Evolutionary conservation across 2,888 invertebrate genomes (phyloP).

Genomic region (Ochropacha duplaris): DNA sequence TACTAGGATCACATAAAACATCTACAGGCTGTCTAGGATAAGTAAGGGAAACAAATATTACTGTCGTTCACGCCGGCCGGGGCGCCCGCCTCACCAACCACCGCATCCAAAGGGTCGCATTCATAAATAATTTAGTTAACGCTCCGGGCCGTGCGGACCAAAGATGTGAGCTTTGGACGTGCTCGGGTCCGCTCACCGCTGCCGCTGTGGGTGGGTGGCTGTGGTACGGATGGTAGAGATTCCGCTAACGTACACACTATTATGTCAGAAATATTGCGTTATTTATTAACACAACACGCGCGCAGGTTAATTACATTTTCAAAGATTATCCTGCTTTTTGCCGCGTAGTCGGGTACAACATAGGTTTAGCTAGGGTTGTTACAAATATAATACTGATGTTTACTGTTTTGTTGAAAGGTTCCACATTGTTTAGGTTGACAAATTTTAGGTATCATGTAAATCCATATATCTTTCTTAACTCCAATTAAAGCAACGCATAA

Average conservation of each 20-base stretch:
- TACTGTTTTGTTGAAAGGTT: too few species aligned
- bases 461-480: too few species aligned
- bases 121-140: constrained; percentile 52
- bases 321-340: neutral
- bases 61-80: constrained; percentile 17
- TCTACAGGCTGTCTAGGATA: constrained; percentile 17
- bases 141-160: constrained; percentile 9
- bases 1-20: constrained; percentile 23
- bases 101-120: constrained; percentile 22
- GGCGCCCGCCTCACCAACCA: too few species aligned
- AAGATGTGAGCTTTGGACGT: constrained; percentile 4
- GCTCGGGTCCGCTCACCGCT: too few species aligned
- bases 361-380: too few species aligned
- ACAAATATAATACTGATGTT: too few species aligned
- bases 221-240: neutral
- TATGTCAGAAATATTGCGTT: neutral
- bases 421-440: too few species aligned
- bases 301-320: neutral
- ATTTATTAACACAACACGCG: neutral
- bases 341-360: neutral
- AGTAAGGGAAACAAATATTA: constrained; percentile 31
- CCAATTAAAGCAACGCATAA: too few species aligned
- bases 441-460: too few species aligned
- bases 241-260: neutral
- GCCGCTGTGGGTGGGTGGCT: neutral